phyloP scores from a whole-genome alignment of 1,140 invertebrate genomes.

The Ceratina australensis region DNA sequence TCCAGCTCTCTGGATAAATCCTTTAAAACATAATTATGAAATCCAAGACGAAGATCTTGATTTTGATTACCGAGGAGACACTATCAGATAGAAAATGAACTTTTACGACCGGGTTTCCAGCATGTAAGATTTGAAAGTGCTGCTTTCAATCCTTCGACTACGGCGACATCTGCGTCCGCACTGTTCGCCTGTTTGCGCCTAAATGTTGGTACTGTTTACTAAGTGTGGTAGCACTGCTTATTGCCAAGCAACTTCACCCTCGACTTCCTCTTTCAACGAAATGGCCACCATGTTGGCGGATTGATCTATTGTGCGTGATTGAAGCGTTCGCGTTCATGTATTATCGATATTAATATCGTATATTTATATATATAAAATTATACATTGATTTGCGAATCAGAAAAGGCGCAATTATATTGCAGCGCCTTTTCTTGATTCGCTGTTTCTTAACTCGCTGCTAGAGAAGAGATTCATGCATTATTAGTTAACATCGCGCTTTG shows the following conservation, averaged over 20 bases:
- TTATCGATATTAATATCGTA: neutral
- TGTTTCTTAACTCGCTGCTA: neutral
- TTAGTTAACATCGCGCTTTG: conserved; percentile 14
- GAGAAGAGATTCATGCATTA: conserved; percentile 6
- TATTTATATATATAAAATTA: conserved; percentile 8
- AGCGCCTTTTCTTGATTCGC: neutral
- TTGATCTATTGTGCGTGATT: conserved; percentile 40
- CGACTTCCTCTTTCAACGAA: conserved; percentile 13
- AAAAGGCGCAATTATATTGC: neutral
- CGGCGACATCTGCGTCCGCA: too few relatives aligned
- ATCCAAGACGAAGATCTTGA: too few relatives aligned
- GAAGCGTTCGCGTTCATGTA: conserved; percentile 36
- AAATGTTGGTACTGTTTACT: neutral
- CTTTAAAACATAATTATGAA: too few relatives aligned
- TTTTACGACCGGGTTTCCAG: too few relatives aligned
- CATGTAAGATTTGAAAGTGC: too few relatives aligned
- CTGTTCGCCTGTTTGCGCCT: neutral
- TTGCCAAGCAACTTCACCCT: conserved; percentile 32
- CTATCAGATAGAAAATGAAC: too few relatives aligned
- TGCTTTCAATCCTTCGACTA: too few relatives aligned
- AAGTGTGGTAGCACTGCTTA: neutral
- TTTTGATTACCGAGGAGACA: too few relatives aligned
- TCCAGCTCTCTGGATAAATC: neutral
- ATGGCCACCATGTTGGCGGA: conserved; percentile 62
- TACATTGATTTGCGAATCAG: neutral